Conservation (phyloP, 23 tunicate species). For the Styela clava region DNA sequence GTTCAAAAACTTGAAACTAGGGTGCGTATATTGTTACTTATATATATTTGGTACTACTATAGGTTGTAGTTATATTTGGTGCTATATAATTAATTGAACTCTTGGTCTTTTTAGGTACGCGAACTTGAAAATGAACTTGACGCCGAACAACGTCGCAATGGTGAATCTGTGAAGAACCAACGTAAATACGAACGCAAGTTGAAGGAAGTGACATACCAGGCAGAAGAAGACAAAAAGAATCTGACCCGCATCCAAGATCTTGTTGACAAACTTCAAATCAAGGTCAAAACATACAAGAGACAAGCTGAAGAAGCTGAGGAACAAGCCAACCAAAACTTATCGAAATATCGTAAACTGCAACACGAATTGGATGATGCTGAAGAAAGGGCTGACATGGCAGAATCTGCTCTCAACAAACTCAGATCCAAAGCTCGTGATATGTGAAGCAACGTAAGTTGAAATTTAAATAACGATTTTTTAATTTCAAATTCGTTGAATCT, state of each 20-base stretch:
- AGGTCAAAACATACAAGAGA: slow-evolving; percentile 98
- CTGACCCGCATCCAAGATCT: slow-evolving; percentile 88
- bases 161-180: slow-evolving; percentile 65
- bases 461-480: background rate
- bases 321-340: slow-evolving; percentile 67
- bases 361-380: slow-evolving; percentile 90
- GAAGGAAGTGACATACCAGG: slow-evolving; percentile 65
- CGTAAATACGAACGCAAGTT: slow-evolving; percentile 74
- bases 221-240: slow-evolving; percentile 96
- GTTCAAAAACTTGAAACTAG: slow-evolving; percentile 40
- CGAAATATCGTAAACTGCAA: slow-evolving; percentile 74
- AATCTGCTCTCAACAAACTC: slow-evolving; percentile 73
- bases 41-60: too few relatives aligned
- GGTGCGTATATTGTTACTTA: too few relatives aligned
- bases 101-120: slow-evolving; percentile 83
- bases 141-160: slow-evolving; percentile 87
- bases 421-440: slow-evolving; percentile 65
- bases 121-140: slow-evolving; percentile 97
- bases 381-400: slow-evolving; percentile 92
- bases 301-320: slow-evolving; percentile 98
- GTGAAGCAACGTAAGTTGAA: slow-evolving; percentile 12
- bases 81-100: too few relatives aligned
- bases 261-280: slow-evolving; percentile 83
- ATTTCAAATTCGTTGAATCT: too few relatives aligned
- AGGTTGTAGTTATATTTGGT: too few relatives aligned